phyloP scores from a whole-genome alignment of 2,113 vertebrate species.

The Lophura nycthemera region DNA sequence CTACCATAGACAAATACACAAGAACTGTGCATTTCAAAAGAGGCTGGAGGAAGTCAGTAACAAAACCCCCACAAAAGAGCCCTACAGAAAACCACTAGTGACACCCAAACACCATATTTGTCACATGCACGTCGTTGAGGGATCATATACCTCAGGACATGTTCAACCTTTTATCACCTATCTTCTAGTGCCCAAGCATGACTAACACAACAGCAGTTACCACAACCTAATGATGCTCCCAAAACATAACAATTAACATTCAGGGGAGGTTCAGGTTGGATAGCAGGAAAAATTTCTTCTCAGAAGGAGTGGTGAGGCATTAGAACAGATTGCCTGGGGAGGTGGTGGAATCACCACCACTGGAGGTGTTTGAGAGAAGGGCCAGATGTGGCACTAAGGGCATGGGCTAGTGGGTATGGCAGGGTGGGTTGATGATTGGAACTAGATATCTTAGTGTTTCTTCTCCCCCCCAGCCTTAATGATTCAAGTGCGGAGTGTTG shows the following conservation, averaged over 20 bases:
- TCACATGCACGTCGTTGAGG: too few relatives aligned
- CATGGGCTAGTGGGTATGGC: too few relatives aligned
- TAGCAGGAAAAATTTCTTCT: too few relatives aligned
- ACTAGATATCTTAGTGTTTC: too few relatives aligned
- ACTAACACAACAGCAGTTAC: not conserved
- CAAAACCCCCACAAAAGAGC: accelerated
- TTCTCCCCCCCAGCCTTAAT: too few relatives aligned
- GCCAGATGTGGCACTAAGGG: too few relatives aligned
- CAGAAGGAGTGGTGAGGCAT: too few relatives aligned
- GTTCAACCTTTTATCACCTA: not conserved
- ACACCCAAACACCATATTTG: not conserved
- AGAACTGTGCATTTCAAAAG: not conserved
- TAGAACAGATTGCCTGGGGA: too few relatives aligned
- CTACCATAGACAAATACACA: not conserved
- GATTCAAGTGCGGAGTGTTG: not conserved
- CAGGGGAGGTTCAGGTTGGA: too few relatives aligned
- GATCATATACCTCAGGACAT: accelerated
- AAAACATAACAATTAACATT: not conserved
- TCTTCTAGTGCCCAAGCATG: accelerated
- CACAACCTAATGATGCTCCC: accelerated
- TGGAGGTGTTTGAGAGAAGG: too few relatives aligned
- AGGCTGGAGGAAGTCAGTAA: not conserved
- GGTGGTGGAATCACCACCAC: too few relatives aligned
- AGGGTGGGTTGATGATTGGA: too few relatives aligned
- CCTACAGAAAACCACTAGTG: not conserved